Conservation (phyloP, 1,140 invertebrate species). For the Drepana arcuata region DNA sequence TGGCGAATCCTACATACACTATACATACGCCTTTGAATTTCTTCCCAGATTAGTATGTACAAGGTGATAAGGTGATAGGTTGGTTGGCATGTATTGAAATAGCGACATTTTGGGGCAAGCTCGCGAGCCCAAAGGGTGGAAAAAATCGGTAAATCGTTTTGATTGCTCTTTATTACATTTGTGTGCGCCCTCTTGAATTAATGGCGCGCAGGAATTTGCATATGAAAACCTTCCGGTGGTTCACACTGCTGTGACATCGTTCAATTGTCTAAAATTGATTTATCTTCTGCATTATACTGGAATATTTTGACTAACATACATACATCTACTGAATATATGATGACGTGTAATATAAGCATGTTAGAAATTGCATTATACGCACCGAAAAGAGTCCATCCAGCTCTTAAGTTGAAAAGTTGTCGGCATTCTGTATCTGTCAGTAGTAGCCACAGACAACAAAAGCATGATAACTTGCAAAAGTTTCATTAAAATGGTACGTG, state of each 20-base stretch:
- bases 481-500: conserved; percentile 4
- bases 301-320: too few species aligned
- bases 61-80: not conserved
- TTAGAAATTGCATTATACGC: too few species aligned
- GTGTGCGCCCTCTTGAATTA: conserved; percentile 20
- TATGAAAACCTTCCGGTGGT: conserved; percentile 22
- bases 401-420: too few species aligned
- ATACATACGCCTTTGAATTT: not conserved
- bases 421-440: too few species aligned
- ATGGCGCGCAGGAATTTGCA: conserved; percentile 39
- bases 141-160: conserved; percentile 34
- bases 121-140: conserved; percentile 17
- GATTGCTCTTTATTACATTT: conserved; percentile 35
- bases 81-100: not conserved
- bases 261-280: conserved; percentile 11
- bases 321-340: too few species aligned
- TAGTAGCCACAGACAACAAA: too few species aligned
- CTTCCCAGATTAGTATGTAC: too few species aligned
- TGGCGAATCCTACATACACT: not conserved
- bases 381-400: too few species aligned
- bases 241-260: too few species aligned
- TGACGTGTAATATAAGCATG: too few species aligned
- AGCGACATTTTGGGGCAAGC: conserved; percentile 5
- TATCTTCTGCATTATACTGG: not conserved
- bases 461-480: conserved; percentile 1